Evolutionary conservation across 2,888 invertebrate species (phyloP), one percentile per base, ranked within the genome.

Genomic region (Quadriops clusia): DNA sequence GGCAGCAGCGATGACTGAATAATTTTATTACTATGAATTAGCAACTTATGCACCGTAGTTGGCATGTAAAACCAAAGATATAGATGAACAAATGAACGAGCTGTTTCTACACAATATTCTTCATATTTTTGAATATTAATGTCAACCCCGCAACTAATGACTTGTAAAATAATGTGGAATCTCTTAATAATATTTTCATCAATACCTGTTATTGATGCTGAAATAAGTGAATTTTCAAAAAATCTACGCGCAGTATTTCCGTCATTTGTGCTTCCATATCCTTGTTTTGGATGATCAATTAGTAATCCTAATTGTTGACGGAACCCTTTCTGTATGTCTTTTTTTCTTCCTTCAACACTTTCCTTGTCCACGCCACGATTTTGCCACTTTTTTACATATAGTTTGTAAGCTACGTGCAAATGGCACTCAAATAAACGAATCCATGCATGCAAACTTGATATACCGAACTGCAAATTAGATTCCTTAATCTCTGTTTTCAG

Each of bases 391-490:
- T n/a, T n/a, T n/a, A n/a, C n/a, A n/a, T n/a, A n/a, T 10, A 21
- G 5, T 11, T 21, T 21, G 11, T 21, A 5, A 10, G 21, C 21
- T 21, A 21, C 21, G 5, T 21, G 21, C 21, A 21, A 21, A 5
- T 11, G 11, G 11, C 5, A 21, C 11, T 21, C 3, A 5, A 21
- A 21, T 33, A 45, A 47, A 9, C 47, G 38, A 8, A 49, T 50
- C 50, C 50, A 53, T 3, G 47, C 44, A 42, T 53, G 50, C 17
- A 53, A 36, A 17, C 37, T 36, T 21, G 49, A 50, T 28, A 48
- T 26, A 16, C 45, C 46, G 31, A 47, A 47, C 12, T 25, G 23
- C 9, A 42, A 37, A 28, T 39, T 28, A 4, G 28, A 20, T 28
- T 26, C 15, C 16, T 37, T 23, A n/a, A 42, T 28, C 13, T 3